These are phyloP conservation scores for Drosophila pseudoananassae DNA, from an alignment of 1,140 invertebrate species.

Conservation along the genomic window DNA sequence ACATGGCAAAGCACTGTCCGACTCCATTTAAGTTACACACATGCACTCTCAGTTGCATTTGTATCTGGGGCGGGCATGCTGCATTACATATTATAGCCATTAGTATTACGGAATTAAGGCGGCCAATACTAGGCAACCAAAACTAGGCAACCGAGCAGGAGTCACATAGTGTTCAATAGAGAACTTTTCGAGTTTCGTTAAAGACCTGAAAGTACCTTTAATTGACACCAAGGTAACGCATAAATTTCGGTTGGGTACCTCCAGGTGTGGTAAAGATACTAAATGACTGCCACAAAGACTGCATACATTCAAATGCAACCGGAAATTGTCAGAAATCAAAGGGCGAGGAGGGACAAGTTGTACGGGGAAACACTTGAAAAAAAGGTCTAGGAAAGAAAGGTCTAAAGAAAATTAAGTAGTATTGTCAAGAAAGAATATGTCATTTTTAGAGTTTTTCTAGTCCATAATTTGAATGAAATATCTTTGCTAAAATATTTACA, in stretches of 20 bases:
- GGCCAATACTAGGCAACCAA: constrained; percentile 1
- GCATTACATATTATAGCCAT: constrained; percentile 45
- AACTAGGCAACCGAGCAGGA: neutral
- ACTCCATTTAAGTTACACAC: constrained; percentile 13
- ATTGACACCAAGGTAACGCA: constrained; percentile 49
- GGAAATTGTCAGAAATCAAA: constrained; percentile 44
- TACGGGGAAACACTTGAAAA: neutral
- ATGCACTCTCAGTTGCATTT: constrained; percentile 12
- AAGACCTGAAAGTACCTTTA: constrained; percentile 26
- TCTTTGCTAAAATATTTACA: too few species aligned
- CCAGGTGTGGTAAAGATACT: constrained; percentile 15
- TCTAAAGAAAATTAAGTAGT: too few species aligned
- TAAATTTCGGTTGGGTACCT: constrained; percentile 23
- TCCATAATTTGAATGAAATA: too few species aligned
- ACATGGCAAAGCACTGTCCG: constrained; percentile 35
- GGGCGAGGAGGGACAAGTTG: neutral
- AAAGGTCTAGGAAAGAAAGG: too few species aligned
- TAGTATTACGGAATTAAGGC: constrained; percentile 19
- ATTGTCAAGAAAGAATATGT: too few species aligned
- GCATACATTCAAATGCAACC: constrained; percentile 27
- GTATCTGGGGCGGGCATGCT: constrained; percentile 10
- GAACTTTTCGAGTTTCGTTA: neutral
- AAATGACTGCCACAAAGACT: neutral
- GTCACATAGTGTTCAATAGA: neutral
- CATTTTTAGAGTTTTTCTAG: too few species aligned